Percentiles rank a stretch among this genome's conserved stretches.
These are phyloP conservation scores for Argyrosomus regius DNA, from an alignment of 2,797 vertebrate species.

Conservation along the genomic window DNA sequence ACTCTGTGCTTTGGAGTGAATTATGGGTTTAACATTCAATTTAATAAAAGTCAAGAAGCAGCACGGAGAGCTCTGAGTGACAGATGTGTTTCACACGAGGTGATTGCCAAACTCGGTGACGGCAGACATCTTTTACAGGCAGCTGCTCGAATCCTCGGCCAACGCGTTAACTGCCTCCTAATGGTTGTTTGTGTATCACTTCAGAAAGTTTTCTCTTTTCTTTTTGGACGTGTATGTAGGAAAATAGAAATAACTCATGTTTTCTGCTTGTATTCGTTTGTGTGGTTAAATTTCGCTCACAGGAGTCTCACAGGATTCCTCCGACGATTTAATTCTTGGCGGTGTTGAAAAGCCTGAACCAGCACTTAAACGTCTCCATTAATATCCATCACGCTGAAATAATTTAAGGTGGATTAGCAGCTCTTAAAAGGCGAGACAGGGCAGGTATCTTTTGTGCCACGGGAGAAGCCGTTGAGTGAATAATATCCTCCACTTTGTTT, in stretches of 20 bases:
- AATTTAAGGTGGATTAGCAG: slow-evolving; percentile 37
- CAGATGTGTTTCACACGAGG: background rate
- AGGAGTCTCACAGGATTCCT: background rate
- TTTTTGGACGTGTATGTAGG: background rate
- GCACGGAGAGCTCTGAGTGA: background rate
- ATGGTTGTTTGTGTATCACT: background rate
- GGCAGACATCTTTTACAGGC: background rate
- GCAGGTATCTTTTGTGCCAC: background rate
- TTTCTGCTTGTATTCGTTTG: background rate
- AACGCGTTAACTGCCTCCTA: background rate
- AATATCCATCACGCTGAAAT: slow-evolving; percentile 38
- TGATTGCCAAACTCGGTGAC: background rate
- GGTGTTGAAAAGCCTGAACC: slow-evolving; percentile 15
- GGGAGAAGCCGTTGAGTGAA: slow-evolving; percentile 31
- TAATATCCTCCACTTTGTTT: slow-evolving; percentile 29
- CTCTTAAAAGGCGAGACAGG: background rate
- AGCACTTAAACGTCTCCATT: slow-evolving; percentile 35
- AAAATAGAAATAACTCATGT: background rate
- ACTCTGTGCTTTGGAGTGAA: background rate
- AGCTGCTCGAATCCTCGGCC: background rate
- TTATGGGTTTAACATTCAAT: background rate
- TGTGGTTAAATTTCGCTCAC: slow-evolving; percentile 17
- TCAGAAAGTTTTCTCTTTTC: background rate
- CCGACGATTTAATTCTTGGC: slow-evolving; percentile 18
- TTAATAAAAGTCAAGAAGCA: slow-evolving; percentile 1